Base-by-base conservation (phyloP, 2,888 invertebrate species). In the Orchesella flavescens region DNA sequence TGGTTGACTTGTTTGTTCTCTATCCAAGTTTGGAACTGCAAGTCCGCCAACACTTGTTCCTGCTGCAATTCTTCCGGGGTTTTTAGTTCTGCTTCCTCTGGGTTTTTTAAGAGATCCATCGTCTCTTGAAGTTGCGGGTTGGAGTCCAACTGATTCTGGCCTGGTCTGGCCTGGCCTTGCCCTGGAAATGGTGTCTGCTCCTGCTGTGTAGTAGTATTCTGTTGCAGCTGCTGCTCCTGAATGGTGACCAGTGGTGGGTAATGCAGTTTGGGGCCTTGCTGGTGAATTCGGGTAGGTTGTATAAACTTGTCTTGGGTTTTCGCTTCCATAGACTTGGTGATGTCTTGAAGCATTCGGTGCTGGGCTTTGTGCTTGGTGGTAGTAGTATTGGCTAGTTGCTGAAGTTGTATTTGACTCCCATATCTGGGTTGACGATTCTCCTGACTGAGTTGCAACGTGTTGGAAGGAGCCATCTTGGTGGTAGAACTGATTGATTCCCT, bases 121-220 rank as follows among this genome's bases (percentile, higher is more conserved):
- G 34, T 34, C 5, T n/a, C 44, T 5, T 66, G 24, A 5, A 63
- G 15, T 23, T 61, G 55, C 1, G 78, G 71, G 24, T 43, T 71
- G 49, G 76, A 66, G 15, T 79, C 71, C 69, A 19, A 49, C 59
- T 71, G 73, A 17, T 73, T 66, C 59, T 34, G 63, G 10, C 49
- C 66, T n/a, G n/a, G n/a, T n/a, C n/a, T n/a, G n/a, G n/a, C n/a
- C n/a, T n/a, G n/a, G n/a, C n/a, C n/a, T n/a, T n/a, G n/a, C n/a
- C 46, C 13, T 7, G 13, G 7, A 46, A 10, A 10, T 46, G 46
- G 46, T 46, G 46, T 46, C n/a, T 53, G 53, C 49, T 21, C 17
- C 44, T 34, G 44, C 13, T 43, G 66, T 43, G 53, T 19, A 46
- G 23, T 69, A 10, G 49, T 15, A 12, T 7, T 17, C 21, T 21